Base-by-base conservation (phyloP, 2,797 vertebrate species). In the Sebastolobus altivelis region DNA sequence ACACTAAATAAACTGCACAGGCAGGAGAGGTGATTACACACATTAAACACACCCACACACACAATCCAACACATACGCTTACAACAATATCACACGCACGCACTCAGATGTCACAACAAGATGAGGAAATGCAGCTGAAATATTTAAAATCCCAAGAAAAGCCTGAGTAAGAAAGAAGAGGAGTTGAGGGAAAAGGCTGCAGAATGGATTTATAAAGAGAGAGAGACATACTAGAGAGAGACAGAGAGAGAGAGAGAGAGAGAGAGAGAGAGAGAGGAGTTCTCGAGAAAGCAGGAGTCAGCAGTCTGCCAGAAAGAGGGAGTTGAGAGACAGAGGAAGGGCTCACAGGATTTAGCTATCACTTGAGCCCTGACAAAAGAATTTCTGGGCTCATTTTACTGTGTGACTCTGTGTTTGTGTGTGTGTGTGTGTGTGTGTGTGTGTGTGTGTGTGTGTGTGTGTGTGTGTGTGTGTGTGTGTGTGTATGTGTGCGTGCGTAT, bases 71-170 rank as follows among this genome's bases (percentile, higher is more conserved):
- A 69, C 38, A 35, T 58, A 35, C 46, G 52, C 62, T 22, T 13
- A 40, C 38, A 74, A 65, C 73, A 31, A 81, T 62, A 82, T 14
- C 59, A 27, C 68, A 37, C 54, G 52, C 55, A 52, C 74, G 59
- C 77, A 85, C 73, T 8, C 82, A 81, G 65, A 62, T 63, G 61
- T 29, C 72, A 86, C 52, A 67, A 63, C 54, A 62, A 69, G 79
- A 83, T 38, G 72, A 81, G 58, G 29, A 84, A 83, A 84, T 66
- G 69, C 43, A 72, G 31, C 65, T 86, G 83, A 84, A 88, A 82
- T 81, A 87, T 91, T 88, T 52, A 76, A 82, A 85, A 88, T 87
- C 65, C 31, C 38, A 25, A 82, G 49, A 92, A 90, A 80, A 59
- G 82, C 66, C 77, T 80, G 58, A n/a, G 66, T 74, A 58, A 61